phyloP scores from a whole-genome alignment of 2,113 vertebrate species.

The Hypanus sabinus region DNA sequence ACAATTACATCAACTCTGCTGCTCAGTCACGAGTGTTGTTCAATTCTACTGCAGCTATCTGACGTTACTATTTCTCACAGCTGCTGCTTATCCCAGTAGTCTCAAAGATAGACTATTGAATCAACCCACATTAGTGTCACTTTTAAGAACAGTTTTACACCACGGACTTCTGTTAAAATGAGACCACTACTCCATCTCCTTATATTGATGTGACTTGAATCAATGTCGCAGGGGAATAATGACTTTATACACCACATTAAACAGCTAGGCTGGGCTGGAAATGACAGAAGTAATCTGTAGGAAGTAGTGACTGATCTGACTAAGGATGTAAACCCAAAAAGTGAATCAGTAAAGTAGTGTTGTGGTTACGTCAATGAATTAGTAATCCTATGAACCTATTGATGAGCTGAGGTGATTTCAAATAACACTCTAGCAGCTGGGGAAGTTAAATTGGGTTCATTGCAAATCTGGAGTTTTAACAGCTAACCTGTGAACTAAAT shows the following conservation, averaged over 20 bases:
- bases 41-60: neutral
- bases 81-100: neutral
- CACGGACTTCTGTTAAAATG: neutral
- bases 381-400: too few relatives aligned
- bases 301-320: neutral
- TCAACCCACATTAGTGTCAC: slow-evolving; percentile 3
- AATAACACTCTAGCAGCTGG: too few relatives aligned
- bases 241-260: neutral
- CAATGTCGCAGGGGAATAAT: neutral
- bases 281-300: neutral
- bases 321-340: neutral
- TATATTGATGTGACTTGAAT: neutral
- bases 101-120: neutral
- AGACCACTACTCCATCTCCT: neutral
- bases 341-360: too few relatives aligned
- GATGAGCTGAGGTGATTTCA: too few relatives aligned
- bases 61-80: neutral
- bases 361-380: too few relatives aligned
- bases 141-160: neutral
- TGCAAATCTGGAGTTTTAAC: too few relatives aligned
- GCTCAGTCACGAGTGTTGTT: neutral
- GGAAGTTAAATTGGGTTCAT: too few relatives aligned
- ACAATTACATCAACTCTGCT: neutral
- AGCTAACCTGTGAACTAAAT: too few relatives aligned
- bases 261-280: neutral